Base-by-base conservation (phyloP, 2,888 invertebrate genomes). In the Patella depressa region DNA sequence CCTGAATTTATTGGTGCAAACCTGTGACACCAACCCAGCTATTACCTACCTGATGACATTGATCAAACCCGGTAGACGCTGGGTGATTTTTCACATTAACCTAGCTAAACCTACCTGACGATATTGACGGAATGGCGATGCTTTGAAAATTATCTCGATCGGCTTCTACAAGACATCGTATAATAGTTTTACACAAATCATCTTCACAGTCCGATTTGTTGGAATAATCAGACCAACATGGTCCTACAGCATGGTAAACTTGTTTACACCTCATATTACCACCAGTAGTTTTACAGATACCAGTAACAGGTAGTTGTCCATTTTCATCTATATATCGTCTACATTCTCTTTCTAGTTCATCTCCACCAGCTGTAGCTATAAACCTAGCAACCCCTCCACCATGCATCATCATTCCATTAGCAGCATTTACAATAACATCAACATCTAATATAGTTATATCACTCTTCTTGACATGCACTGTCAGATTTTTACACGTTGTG, bases 41-140 rank as follows among this genome's bases (percentile, higher is more conserved):
- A 29, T 29, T 3, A 34, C 34, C 34, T 77, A 85, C 85, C 85
- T 80, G 83, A 80, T 75, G 83, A 83, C 57, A 85, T 83, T 2
- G 84, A 82, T 29, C 29, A 29, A 29, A 29, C 29, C 29, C 29
- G 29, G 29, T 29, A 29, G 29, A 29, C 29, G 29, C 29, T 29
- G 29, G 29, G 29, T 29, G 29, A 29, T 29, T 29, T 29, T 29
- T 29, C 29, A 29, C 29, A 29, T 29, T 2, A 29, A 29, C 29
- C 29, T 2, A 29, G 29, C 29, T 29, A 4, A 34, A 34, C 34
- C 34, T 77, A 85, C 85, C 85, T 80, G 83, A 80, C 73, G 83
- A 83, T 69, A 85, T 83, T 1, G 84, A 82, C 7, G 84, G 81
- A 78, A 85, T 83, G 29, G 81, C 85, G 15, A 85, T 79, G 24